These are phyloP conservation scores for Calidris pygmaea DNA, from an alignment of 2,113 vertebrate genomes.

Conservation along the genomic window DNA sequence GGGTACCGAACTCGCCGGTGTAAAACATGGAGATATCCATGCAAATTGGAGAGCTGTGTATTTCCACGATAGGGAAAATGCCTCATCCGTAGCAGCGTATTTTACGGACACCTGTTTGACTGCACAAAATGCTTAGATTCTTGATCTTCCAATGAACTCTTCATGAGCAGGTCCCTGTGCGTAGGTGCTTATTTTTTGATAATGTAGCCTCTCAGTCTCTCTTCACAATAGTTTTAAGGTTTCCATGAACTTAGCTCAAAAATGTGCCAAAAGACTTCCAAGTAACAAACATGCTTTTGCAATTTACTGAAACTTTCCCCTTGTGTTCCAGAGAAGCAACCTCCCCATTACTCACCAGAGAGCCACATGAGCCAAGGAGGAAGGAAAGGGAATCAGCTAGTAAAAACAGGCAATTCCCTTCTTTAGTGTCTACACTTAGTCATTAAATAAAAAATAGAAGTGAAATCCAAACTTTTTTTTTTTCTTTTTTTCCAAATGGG, in stretches of 20 bases:
- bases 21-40: not conserved
- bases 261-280: slow-evolving; percentile 79
- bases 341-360: slow-evolving; percentile 82
- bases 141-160: slow-evolving; percentile 27
- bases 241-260: slow-evolving; percentile 74
- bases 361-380: slow-evolving; percentile 71
- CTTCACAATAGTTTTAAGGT: slow-evolving; percentile 24
- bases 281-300: slow-evolving; percentile 81
- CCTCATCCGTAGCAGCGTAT: not conserved
- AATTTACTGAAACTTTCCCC: slow-evolving; percentile 80
- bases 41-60: not conserved
- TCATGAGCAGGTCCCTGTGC: slow-evolving; percentile 2
- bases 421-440: slow-evolving; percentile 74
- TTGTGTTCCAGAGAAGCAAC: slow-evolving; percentile 76
- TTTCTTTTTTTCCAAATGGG: slow-evolving; percentile 55
- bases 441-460: slow-evolving; percentile 77
- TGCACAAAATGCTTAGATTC: not conserved
- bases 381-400: slow-evolving; percentile 71
- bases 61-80: not conserved
- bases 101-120: slow-evolving; percentile 27
- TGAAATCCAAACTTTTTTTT: slow-evolving; percentile 63
- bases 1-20: not conserved
- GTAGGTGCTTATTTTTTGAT: slow-evolving; percentile 45
- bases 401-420: slow-evolving; percentile 78
- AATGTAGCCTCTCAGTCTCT: slow-evolving; percentile 31